Conservation (phyloP, 2,113 vertebrate genomes). For the Alectura lathami region DNA sequence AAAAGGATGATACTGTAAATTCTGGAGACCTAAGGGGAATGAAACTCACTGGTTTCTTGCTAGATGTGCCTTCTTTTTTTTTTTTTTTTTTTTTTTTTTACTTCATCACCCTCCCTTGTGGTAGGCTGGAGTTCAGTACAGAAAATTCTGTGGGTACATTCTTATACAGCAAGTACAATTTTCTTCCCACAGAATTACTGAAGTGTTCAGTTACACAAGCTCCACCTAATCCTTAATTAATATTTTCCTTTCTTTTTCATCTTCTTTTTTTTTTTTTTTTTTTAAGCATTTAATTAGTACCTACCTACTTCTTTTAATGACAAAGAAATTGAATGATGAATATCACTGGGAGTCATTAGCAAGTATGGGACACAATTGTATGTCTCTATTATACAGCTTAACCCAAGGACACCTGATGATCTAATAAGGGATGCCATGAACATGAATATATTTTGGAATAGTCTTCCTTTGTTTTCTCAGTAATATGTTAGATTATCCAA, state of each 20-base stretch:
- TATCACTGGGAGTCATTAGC: not conserved
- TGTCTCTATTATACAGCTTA: not conserved
- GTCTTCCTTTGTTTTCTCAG: not conserved
- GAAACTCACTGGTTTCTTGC: not conserved
- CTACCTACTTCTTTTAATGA: not conserved
- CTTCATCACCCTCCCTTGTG: not conserved
- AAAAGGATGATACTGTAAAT: not conserved
- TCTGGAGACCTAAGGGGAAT: not conserved
- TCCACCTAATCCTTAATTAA: constrained; percentile 4
- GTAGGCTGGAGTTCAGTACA: not conserved
- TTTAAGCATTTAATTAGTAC: not conserved
- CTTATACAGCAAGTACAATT: not conserved
- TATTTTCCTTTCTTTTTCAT: not conserved
- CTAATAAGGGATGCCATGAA: not conserved
- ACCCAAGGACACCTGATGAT: not conserved
- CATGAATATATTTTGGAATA: not conserved
- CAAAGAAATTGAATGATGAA: not conserved
- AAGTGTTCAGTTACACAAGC: not conserved
- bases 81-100: not conserved
- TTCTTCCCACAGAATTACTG: not conserved
- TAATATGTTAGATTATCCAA: not conserved
- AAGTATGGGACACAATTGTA: not conserved
- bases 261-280: not conserved
- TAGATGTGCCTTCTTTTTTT: not conserved
- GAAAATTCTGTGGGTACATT: not conserved